phyloP scores from a whole-genome alignment of 2,888 invertebrate species.

The Anthoptus insignis region DNA sequence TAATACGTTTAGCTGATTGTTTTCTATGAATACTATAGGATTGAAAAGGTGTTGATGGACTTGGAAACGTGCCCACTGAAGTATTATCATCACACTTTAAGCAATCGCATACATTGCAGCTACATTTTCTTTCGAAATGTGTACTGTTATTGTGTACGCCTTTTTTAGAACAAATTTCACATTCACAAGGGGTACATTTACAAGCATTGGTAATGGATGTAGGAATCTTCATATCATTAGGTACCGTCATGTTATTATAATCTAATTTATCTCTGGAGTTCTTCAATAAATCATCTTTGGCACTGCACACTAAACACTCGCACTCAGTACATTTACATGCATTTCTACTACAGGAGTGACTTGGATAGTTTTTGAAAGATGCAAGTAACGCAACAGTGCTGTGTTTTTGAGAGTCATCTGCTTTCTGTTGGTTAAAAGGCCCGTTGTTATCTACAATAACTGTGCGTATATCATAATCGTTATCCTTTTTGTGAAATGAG shows the following conservation, averaged over 20 bases:
- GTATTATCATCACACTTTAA: conserved; percentile 33
- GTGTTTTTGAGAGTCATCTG: conserved; percentile 34
- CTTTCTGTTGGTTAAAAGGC: conserved; percentile 25
- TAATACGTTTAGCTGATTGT: conserved; percentile 13
- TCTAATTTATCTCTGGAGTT: conserved; percentile 26
- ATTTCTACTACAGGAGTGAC: conserved; percentile 30
- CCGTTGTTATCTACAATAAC: conserved; percentile 42
- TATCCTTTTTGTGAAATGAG: conserved; percentile 54
- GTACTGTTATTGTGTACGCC: conserved; percentile 9
- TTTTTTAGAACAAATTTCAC: conserved; percentile 48
- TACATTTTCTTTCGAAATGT: conserved; percentile 39
- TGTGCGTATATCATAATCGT: conserved; percentile 63
- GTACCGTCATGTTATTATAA: background rate
- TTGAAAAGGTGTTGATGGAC: background rate
- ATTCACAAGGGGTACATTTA: conserved; percentile 54
- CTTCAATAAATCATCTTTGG: conserved; percentile 44
- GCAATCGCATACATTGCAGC: conserved; percentile 53
- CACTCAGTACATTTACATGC: conserved; percentile 56
- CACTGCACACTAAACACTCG: conserved; percentile 58
- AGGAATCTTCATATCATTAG: background rate
- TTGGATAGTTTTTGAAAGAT: conserved; percentile 50
- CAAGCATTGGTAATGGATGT: conserved; percentile 35
- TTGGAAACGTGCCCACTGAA: background rate
- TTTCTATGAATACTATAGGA: background rate
- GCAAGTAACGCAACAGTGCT: conserved; percentile 59